Base-by-base conservation (phyloP, 1,140 invertebrate species). In the Pachyrhynchus sulphureomaculatus region DNA sequence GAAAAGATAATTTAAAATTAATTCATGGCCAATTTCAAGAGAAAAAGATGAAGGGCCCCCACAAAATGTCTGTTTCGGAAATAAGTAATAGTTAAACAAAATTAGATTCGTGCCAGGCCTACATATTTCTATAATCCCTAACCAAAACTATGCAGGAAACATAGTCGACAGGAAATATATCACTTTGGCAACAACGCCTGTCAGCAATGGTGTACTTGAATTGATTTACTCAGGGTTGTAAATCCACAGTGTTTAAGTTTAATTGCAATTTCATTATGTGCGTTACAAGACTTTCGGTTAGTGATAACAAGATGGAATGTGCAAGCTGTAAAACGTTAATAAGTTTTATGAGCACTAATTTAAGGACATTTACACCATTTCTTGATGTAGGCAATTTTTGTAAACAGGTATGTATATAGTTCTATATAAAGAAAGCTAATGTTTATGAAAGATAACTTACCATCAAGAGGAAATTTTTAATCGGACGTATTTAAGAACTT, bases 191-290 rank as follows among this genome's bases (percentile, higher is more conserved):
- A 60, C 57, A 60, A 36, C 23, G 48, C 47, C 57, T 52, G 57
- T 60, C 57, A 49, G 32, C 57, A 26, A 41, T 32, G 47, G 36
- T 33, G 57, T 45, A 52, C 57, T 58, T 58, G 18, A 49, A 20
- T 37, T 58, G 56, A 58, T 58, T 58, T 58, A 52, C 57, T 51
- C 36, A 20, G 26, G 33, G 57, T 18, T 51, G 45, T 44, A 60
- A 60, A 60, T 60, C 39, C 21, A 24, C 12, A 21, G 36, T 34
- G 37, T 29, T 52, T 52, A 51, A 41, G 26, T 60, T 60, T 60
- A 60, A 60, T 60, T 60, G 47, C 36, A 60, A 45, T 41, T 60
- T 60, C 55, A 58, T 58, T 58, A 58, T 32, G 32, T 6, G 21
- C 10, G 42, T 33, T 58, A 58, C 44, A 49, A 48, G 44, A 48